phyloP scores from a whole-genome alignment of 2,113 vertebrate genomes.

The Fulica atra region DNA sequence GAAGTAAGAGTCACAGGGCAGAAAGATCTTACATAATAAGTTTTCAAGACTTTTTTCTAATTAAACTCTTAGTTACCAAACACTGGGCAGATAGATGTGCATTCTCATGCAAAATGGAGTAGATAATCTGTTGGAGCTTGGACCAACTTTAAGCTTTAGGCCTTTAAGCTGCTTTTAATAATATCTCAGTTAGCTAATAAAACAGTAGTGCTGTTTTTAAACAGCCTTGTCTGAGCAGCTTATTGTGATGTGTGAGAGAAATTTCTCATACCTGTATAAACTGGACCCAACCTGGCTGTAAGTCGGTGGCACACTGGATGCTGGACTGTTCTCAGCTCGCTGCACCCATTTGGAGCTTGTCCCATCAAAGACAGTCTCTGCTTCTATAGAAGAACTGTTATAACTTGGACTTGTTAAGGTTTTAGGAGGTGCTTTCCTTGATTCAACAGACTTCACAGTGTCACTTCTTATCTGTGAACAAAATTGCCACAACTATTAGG shows the following conservation, averaged over 20 bases:
- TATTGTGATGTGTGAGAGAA: neutral
- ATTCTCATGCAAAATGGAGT: neutral
- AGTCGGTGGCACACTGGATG: accelerated
- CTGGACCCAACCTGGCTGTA: neutral
- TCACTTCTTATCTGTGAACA: neutral
- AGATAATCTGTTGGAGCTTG: neutral
- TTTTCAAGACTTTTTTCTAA: neutral
- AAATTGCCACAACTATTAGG: neutral
- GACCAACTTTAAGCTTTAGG: neutral
- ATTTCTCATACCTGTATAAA: neutral
- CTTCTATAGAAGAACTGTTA: neutral
- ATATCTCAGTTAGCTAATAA: neutral
- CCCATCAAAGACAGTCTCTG: neutral
- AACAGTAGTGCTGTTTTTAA: neutral
- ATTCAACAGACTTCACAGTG: neutral
- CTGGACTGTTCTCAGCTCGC: neutral
- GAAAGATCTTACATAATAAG: neutral
- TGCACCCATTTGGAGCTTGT: neutral
- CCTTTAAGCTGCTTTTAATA: neutral
- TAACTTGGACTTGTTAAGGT: neutral
- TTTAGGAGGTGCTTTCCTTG: neutral
- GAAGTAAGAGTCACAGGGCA: neutral
- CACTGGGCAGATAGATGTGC: neutral
- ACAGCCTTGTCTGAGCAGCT: neutral
- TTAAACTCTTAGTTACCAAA: neutral